Conservation (phyloP, 1,140 invertebrate species). For the Meloidogyne hapla region DNA sequence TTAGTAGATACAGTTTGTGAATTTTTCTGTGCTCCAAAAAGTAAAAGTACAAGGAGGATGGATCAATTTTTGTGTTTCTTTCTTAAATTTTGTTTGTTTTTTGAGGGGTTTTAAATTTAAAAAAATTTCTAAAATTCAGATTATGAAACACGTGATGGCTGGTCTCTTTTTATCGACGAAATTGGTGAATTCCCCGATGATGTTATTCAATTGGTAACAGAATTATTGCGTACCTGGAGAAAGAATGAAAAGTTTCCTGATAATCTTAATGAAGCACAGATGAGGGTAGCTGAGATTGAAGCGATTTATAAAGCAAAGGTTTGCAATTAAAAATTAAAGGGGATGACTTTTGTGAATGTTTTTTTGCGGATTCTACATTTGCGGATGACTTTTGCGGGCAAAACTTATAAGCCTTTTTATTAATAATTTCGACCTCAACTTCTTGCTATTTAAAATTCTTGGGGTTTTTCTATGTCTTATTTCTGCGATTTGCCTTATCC, state of each 20-base stretch:
- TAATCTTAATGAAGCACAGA: slow-evolving; percentile 34
- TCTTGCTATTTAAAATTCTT: too few relatives aligned
- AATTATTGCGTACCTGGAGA: slow-evolving; percentile 47
- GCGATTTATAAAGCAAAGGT: slow-evolving; percentile 42
- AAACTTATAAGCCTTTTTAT: too few relatives aligned
- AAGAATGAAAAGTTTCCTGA: slow-evolving; percentile 41
- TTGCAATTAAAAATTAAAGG: too few relatives aligned
- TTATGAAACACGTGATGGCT: slow-evolving; percentile 45
- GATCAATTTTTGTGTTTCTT: slow-evolving; percentile 42
- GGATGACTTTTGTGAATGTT: too few relatives aligned
- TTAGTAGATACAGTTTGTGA: slow-evolving; percentile 43
- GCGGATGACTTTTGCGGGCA: too few relatives aligned
- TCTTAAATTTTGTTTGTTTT: slow-evolving; percentile 19
- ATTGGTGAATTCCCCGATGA: slow-evolving; percentile 51
- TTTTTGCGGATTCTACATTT: too few relatives aligned
- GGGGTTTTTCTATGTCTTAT: too few relatives aligned
- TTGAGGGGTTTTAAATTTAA: neutral
- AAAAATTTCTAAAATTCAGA: slow-evolving; percentile 6
- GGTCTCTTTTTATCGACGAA: slow-evolving; percentile 35
- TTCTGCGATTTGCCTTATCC: too few relatives aligned
- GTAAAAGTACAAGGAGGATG: slow-evolving; percentile 36
- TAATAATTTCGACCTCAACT: too few relatives aligned
- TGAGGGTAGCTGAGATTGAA: slow-evolving; percentile 36
- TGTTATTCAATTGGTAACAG: slow-evolving; percentile 29
- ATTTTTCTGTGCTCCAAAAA: slow-evolving; percentile 37